Percentiles rank a stretch among this genome's conserved stretches.
Evolutionary conservation across 2,113 vertebrate genomes (phyloP).

Genomic region (Pluvianellus socialis): DNA sequence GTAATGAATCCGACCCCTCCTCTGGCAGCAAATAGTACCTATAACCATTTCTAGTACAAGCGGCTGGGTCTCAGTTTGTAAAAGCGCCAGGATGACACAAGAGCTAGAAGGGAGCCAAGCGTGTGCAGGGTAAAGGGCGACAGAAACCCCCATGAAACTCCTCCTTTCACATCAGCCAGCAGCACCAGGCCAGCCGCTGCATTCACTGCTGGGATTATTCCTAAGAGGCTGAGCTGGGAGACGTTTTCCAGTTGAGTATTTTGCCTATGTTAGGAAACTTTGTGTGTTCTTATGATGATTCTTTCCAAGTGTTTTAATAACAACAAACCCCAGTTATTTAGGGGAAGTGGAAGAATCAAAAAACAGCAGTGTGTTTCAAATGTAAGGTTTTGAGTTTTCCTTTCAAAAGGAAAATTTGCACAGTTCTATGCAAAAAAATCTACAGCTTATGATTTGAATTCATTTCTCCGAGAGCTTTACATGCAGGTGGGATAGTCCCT

Average conservation of each 20-base stretch:
- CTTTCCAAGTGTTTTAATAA: background rate
- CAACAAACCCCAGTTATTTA: background rate
- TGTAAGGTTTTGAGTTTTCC: background rate
- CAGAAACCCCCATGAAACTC: background rate
- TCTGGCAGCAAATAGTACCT: too few relatives aligned
- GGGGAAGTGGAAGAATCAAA: background rate
- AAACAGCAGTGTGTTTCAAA: background rate
- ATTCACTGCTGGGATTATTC: background rate
- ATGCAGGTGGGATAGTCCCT: background rate
- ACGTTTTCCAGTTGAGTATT: background rate
- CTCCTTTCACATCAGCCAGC: background rate
- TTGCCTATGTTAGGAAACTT: background rate
- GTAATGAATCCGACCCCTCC: too few relatives aligned
- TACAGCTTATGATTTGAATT: background rate
- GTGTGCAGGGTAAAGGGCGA: background rate
- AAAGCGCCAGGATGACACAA: too few relatives aligned
- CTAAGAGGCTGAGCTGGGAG: background rate
- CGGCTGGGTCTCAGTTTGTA: too few relatives aligned
- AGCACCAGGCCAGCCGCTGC: background rate
- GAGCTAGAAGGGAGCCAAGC: background rate
- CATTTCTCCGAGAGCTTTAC: background rate
- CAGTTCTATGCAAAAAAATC: background rate
- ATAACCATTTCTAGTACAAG: too few relatives aligned
- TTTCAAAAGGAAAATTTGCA: background rate
- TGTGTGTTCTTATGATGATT: background rate